Conservation (phyloP, 37 sponge, comb jelly and placozoan species). For the Halichondria panicea region DNA sequence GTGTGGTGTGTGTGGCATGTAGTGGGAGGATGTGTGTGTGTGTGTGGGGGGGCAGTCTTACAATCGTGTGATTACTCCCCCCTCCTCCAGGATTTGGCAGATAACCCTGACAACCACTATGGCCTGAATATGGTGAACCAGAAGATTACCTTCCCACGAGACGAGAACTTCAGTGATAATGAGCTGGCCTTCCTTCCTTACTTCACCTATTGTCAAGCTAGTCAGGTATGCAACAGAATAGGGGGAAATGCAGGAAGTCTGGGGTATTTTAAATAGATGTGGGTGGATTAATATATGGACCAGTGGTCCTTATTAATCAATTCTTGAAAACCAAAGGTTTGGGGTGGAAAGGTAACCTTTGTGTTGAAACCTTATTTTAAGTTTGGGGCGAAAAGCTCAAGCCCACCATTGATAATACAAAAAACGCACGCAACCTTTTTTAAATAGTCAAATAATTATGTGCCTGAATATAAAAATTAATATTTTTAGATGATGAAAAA, state of each 20-base stretch:
- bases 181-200: slow-evolving; percentile 83
- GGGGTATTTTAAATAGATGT: neutral
- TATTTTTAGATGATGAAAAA: too few relatives aligned
- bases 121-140: slow-evolving; percentile 84
- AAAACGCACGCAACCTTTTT: too few relatives aligned
- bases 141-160: slow-evolving; percentile 74
- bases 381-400: too few relatives aligned
- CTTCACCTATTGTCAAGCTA: slow-evolving; percentile 65
- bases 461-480: too few relatives aligned
- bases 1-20: slow-evolving; percentile 23
- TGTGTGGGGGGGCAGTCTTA: neutral
- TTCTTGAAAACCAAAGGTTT: too few relatives aligned
- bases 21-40: slow-evolving; percentile 13
- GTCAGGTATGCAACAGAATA: slow-evolving; percentile 61
- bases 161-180: slow-evolving; percentile 83
- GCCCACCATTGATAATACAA: too few relatives aligned
- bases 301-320: too few relatives aligned
- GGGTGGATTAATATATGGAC: neutral
- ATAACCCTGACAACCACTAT: slow-evolving; percentile 59
- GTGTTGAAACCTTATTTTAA: too few relatives aligned
- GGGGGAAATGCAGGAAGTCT: neutral
- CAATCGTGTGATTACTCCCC: neutral
- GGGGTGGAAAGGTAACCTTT: too few relatives aligned
- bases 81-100: neutral
- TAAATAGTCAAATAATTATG: too few relatives aligned